A percentile compares a stretch with the other conserved stretches of the same genome.
Evolutionary conservation across 2,113 vertebrate species (phyloP).

Genomic region (Clarias magur): DNA sequence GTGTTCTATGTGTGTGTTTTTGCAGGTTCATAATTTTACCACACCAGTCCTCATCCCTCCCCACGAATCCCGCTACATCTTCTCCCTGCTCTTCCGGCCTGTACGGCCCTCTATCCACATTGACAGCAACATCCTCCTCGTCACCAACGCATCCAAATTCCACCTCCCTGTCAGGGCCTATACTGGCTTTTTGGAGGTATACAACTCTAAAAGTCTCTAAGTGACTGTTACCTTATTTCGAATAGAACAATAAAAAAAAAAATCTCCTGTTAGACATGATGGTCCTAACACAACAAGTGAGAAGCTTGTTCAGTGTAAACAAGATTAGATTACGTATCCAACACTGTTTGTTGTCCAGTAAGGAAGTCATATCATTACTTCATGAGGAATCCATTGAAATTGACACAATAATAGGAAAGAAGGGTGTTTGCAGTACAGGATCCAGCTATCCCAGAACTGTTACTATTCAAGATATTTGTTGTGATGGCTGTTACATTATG

Average conservation of each 20-base stretch:
- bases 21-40: constrained; percentile 94
- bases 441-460: neutral
- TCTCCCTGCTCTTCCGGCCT: constrained; percentile 90
- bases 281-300: neutral
- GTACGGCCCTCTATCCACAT: constrained; percentile 90
- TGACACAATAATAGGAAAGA: neutral
- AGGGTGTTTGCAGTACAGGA: neutral
- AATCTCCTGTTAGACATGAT: neutral
- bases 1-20: neutral
- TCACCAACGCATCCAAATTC: constrained; percentile 98
- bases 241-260: too few relatives aligned
- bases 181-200: constrained; percentile 96
- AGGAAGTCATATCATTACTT: neutral
- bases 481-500: neutral
- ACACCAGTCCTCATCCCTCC: constrained; percentile 87
- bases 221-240: neutral
- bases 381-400: neutral
- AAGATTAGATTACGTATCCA: neutral
- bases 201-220: too few relatives aligned
- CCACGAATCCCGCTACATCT: constrained; percentile 89
- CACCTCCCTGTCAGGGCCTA: constrained; percentile 94
- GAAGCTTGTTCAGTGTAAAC: neutral
- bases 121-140: constrained; percentile 95
- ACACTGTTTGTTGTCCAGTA: neutral
- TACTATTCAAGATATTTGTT: neutral